Percentiles rank a stretch among this genome's conserved stretches.
Evolutionary conservation across 2,797 vertebrate species (phyloP).

Genomic region (Dendrocincla fuliginosa): DNA sequence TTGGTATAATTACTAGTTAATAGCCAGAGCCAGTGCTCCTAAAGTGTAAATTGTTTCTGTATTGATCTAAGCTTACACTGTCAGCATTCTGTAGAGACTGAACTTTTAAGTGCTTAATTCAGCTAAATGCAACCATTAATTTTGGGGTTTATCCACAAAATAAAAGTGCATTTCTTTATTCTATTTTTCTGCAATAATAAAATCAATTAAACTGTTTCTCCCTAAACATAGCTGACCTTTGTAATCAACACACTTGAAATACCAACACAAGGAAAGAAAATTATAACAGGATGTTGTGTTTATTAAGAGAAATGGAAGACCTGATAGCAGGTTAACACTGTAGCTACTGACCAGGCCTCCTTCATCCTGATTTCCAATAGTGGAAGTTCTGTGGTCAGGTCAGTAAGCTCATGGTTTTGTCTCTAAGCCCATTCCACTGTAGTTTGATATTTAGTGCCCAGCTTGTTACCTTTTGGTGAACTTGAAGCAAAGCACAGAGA

Average conservation of each 20-base stretch:
- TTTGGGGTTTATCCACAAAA: constrained; percentile 67
- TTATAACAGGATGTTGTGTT: neutral
- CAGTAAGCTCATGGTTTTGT: neutral
- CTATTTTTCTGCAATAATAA: constrained; percentile 65
- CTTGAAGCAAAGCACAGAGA: neutral
- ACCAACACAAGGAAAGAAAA: constrained; percentile 57
- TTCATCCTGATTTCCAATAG: neutral
- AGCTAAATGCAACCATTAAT: constrained; percentile 71
- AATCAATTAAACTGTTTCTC: constrained; percentile 63
- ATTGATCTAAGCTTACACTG: constrained; percentile 74
- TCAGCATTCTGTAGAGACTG: constrained; percentile 72
- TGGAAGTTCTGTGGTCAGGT: neutral
- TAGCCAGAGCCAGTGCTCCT: constrained; percentile 54
- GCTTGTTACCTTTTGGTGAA: neutral
- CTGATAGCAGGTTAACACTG: neutral
- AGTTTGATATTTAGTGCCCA: neutral
- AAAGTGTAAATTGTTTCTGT: constrained; percentile 70
- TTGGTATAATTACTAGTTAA: constrained; percentile 73
- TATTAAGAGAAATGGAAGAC: neutral
- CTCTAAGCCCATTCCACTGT: neutral
- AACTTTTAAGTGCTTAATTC: constrained; percentile 78
- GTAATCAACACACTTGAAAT: constrained; percentile 73
- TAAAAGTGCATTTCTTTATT: constrained; percentile 62
- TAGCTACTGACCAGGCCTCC: neutral
- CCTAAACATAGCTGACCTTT: constrained; percentile 10